Evolutionary conservation across 2,797 vertebrate genomes (phyloP).

Genomic region (Hybognathus amarus): DNA sequence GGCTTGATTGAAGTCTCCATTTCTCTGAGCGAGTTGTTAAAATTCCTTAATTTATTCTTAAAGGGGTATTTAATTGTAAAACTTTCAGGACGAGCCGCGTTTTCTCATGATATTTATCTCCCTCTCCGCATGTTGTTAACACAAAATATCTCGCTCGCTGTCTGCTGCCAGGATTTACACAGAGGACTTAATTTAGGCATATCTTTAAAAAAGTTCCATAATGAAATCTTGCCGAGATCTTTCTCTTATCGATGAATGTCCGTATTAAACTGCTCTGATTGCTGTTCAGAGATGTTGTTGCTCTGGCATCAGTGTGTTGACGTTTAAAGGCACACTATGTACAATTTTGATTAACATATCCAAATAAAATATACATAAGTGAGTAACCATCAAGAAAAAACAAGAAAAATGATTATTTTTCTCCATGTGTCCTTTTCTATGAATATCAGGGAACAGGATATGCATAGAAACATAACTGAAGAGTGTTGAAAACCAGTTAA

Average conservation of each 20-base stretch:
- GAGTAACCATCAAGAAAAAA: no score
- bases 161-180: background rate
- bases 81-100: background rate
- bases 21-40: background rate
- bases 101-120: conserved; percentile 17
- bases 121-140: background rate
- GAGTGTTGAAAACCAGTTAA: background rate
- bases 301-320: conserved; percentile 29
- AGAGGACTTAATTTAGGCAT: background rate
- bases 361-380: no score
- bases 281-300: conserved; percentile 5
- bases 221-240: conserved; percentile 12
- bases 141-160: background rate
- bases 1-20: conserved; percentile 29
- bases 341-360: background rate
- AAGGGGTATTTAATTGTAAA: conserved; percentile 28
- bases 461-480: background rate
- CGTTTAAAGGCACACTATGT: background rate
- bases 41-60: conserved; percentile 29
- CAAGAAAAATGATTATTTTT: background rate
- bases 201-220: conserved; percentile 18
- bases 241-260: conserved; percentile 48
- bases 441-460: background rate
- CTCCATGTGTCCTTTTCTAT: background rate
- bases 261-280: conserved; percentile 9